Conservation (phyloP, 2,113 vertebrate genomes). For the Falcunculus frontatus region DNA sequence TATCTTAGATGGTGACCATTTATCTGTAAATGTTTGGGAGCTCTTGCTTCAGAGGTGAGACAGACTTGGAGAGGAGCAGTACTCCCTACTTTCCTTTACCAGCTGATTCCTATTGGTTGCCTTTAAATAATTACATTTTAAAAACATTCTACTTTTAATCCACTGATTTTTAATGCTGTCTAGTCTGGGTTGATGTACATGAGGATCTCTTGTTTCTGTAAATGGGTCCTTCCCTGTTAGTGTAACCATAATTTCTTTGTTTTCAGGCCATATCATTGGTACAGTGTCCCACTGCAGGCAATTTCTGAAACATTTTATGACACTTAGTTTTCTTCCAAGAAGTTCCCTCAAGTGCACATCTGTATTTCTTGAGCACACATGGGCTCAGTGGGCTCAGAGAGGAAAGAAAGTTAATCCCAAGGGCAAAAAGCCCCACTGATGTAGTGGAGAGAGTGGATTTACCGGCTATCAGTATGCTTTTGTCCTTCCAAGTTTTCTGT, state of each 20-base stretch:
- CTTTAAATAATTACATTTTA: not conserved
- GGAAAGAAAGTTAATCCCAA: not conserved
- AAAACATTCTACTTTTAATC: not conserved
- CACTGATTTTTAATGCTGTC: not conserved
- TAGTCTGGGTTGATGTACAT: not conserved
- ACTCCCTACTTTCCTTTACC: not conserved
- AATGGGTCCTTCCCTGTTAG: not conserved
- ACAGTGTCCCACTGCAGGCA: not conserved
- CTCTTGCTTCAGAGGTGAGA: not conserved
- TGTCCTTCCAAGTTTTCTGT: not conserved
- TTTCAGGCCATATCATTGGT: not conserved
- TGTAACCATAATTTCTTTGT: not conserved
- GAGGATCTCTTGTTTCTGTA: not conserved
- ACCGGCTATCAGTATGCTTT: not conserved
- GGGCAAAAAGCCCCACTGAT: not conserved
- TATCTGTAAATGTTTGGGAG: not conserved
- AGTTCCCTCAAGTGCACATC: not conserved
- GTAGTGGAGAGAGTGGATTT: not conserved
- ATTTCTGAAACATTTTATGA: not conserved
- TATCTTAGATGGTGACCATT: not conserved
- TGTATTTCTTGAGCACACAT: not conserved
- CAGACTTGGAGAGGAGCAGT: not conserved
- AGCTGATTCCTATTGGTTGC: not conserved
- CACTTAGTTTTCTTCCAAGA: not conserved
- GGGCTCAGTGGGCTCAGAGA: not conserved